Evolutionary conservation across 2,888 invertebrate genomes (phyloP).

Genomic region (Trimorus sp.): DNA sequence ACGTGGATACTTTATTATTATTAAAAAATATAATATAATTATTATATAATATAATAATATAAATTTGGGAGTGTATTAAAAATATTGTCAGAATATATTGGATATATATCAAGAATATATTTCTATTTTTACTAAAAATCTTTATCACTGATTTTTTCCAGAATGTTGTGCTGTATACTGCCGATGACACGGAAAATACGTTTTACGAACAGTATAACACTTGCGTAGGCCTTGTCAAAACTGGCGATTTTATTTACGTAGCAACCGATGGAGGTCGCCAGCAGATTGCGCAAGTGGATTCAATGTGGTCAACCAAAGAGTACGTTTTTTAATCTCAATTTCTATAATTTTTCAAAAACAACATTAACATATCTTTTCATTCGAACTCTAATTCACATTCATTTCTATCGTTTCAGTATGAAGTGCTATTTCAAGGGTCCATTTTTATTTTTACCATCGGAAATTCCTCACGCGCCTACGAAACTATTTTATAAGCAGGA

Average conservation of each 20-base stretch:
- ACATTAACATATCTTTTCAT: not conserved
- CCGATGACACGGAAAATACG: conserved; percentile 89
- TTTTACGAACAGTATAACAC: conserved; percentile 97
- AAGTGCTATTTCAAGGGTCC: conserved; percentile 97
- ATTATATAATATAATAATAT: too few relatives aligned
- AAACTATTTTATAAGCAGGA: conserved; percentile 96
- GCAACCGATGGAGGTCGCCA: conserved; percentile 95
- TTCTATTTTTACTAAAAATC: too few relatives aligned
- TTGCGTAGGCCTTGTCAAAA: conserved; percentile 91
- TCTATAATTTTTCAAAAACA: not conserved
- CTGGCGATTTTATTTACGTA: conserved; percentile 97
- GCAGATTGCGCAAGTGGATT: conserved; percentile 95
- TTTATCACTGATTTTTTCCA: conserved; percentile 77
- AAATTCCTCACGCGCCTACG: conserved; percentile 90
- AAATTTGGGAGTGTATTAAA: too few relatives aligned
- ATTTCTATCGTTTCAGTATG: conserved; percentile 84
- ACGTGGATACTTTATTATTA: too few relatives aligned
- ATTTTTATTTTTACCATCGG: conserved; percentile 94
- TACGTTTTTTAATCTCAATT: conserved; percentile 76
- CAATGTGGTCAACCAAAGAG: conserved; percentile 96
- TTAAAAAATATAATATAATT: too few relatives aligned
- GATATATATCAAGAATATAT: too few relatives aligned
- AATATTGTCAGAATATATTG: too few relatives aligned
- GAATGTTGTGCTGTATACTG: conserved; percentile 90
- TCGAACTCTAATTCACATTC: not conserved